phyloP scores from a whole-genome alignment of 2,888 invertebrate species.

The Eupithecia tripunctaria region DNA sequence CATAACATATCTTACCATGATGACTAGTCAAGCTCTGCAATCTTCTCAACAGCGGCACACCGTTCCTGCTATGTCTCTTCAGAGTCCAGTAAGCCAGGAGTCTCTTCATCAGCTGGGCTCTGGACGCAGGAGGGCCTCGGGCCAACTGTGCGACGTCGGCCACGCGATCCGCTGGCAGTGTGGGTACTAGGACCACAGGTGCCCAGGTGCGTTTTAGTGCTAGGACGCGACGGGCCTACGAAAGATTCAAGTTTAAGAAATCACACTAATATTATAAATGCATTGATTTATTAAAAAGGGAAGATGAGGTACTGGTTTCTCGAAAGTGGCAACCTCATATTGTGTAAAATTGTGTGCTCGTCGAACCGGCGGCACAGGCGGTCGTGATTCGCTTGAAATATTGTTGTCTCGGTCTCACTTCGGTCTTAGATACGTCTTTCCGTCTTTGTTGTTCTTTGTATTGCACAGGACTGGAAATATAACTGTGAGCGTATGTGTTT shows the following conservation, averaged over 20 bases:
- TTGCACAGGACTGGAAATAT: too few relatives aligned
- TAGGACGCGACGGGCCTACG: slow-evolving; percentile 90
- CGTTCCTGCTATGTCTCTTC: slow-evolving; percentile 97
- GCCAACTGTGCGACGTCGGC: slow-evolving; percentile 94
- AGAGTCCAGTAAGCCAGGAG: slow-evolving; percentile 98
- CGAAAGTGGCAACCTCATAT: too few relatives aligned
- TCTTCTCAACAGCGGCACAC: slow-evolving; percentile 95
- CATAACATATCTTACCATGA: slow-evolving; percentile 51
- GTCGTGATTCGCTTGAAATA: too few relatives aligned
- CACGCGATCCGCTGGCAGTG: slow-evolving; percentile 94
- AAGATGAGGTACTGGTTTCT: too few relatives aligned
- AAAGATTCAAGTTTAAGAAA: not conserved
- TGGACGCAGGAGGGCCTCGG: slow-evolving; percentile 85
- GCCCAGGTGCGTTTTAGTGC: slow-evolving; percentile 95
- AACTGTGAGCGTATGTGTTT: too few relatives aligned
- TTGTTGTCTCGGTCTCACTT: too few relatives aligned
- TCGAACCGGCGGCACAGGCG: too few relatives aligned
- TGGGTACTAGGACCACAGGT: slow-evolving; percentile 96
- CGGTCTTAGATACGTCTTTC: too few relatives aligned
- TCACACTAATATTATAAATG: too few relatives aligned
- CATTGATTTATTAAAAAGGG: too few relatives aligned
- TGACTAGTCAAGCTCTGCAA: slow-evolving; percentile 67
- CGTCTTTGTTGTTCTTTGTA: too few relatives aligned
- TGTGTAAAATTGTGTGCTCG: too few relatives aligned
- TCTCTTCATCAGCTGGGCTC: slow-evolving; percentile 93